These are phyloP conservation scores for Epiblema foenella DNA, from an alignment of 2,888 invertebrate species.

Conservation along the genomic window DNA sequence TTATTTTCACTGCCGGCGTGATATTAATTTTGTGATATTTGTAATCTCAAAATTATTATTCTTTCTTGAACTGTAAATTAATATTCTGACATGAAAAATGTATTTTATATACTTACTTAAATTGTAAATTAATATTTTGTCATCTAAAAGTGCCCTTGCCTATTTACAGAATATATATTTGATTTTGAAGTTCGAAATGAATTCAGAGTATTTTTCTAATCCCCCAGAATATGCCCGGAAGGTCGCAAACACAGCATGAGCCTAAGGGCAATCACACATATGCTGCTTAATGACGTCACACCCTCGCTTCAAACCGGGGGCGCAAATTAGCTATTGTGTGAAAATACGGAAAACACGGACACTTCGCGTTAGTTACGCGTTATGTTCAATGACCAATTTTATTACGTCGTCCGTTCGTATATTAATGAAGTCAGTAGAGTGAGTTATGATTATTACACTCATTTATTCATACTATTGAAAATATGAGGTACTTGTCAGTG, in stretches of 20 bases:
- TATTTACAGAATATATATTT: no score
- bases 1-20: no score
- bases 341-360: constrained; percentile 52
- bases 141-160: no score
- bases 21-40: no score
- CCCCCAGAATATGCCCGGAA: constrained; percentile 5
- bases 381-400: constrained; percentile 29
- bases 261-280: constrained; percentile 53
- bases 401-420: constrained; percentile 6
- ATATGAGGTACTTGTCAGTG: no score
- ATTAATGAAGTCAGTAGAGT: not conserved
- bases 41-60: no score
- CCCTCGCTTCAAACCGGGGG: constrained; percentile 51
- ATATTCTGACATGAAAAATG: no score
- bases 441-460: not conserved
- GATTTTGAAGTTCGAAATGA: not conserved
- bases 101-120: no score
- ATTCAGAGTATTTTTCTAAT: constrained; percentile 3
- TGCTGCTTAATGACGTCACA: constrained; percentile 64
- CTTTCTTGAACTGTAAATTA: no score
- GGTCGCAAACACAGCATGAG: not conserved
- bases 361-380: constrained; percentile 22
- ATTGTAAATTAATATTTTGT: no score
- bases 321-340: constrained; percentile 61
- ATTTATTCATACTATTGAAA: no score